A percentile compares a stretch with the other conserved stretches of the same genome.
Conservation (phyloP, 2,888 invertebrate genomes). For the Operophtera brumata region DNA sequence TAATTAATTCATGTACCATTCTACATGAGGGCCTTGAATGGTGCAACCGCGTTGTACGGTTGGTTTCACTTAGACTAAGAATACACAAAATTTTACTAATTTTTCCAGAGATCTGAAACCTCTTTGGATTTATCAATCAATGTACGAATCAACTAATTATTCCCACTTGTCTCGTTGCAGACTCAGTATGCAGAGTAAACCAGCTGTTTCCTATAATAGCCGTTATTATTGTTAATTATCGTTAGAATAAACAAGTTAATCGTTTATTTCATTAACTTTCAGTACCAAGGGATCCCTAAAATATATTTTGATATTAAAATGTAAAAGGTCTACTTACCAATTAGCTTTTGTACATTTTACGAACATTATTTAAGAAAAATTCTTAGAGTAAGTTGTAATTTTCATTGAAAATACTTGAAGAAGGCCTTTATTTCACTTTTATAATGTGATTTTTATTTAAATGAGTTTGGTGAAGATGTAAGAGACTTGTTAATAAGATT, state of each 20-base stretch:
- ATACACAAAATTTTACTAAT: no score
- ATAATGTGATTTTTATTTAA: background rate
- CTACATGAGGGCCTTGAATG: no score
- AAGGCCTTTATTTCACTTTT: slow-evolving; percentile 3
- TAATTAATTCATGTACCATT: no score
- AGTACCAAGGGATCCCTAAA: background rate
- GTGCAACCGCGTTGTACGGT: no score
- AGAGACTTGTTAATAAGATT: no score
- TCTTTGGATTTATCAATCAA: no score
- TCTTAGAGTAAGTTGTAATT: background rate
- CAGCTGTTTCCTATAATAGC: background rate
- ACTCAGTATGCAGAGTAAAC: background rate
- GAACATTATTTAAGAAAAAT: background rate
- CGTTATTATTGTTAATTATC: background rate
- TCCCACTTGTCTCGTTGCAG: no score
- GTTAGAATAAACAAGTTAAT: background rate
- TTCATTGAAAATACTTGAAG: background rate
- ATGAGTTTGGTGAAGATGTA: no score
- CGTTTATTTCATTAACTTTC: background rate
- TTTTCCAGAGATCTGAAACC: no score
- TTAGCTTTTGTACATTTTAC: background rate
- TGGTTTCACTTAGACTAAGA: no score
- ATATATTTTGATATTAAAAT: background rate
- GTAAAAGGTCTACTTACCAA: background rate
- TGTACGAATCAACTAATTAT: no score